Evolutionary conservation across 2,113 vertebrate species (phyloP).

Genomic region (Cyanoramphus novaezelandiae): DNA sequence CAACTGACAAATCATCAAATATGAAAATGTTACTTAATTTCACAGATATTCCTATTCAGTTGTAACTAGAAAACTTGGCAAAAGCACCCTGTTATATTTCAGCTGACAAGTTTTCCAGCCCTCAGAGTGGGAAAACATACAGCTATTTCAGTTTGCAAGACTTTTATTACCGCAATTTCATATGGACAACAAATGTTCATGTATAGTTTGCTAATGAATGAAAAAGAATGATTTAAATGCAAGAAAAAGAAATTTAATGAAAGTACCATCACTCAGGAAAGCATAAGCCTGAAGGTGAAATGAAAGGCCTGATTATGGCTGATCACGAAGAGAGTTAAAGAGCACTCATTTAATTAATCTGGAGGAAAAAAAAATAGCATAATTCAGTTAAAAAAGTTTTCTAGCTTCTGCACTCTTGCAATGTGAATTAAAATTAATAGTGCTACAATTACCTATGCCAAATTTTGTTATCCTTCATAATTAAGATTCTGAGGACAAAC

Average conservation of each 20-base stretch:
- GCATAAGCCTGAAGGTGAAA: conserved; percentile 22
- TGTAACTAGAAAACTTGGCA: conserved; percentile 20
- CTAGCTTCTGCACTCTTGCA: conserved; percentile 4
- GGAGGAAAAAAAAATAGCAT: background rate
- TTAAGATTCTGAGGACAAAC: conserved; percentile 36
- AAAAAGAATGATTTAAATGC: conserved; percentile 18
- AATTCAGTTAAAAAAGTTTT: conserved; percentile 3
- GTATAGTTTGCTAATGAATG: conserved; percentile 8
- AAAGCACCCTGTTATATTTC: conserved; percentile 11
- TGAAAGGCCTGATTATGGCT: background rate
- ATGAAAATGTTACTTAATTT: conserved; percentile 36
- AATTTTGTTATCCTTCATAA: conserved; percentile 7
- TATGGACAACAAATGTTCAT: conserved; percentile 44
- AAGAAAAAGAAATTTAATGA: conserved; percentile 19
- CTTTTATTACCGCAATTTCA: conserved; percentile 3
- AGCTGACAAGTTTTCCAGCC: conserved; percentile 14
- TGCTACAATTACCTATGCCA: background rate
- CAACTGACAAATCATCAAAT: background rate
- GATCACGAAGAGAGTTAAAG: conserved; percentile 16
- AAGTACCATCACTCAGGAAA: background rate
- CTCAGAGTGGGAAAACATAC: background rate
- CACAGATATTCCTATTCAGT: conserved; percentile 16
- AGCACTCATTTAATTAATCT: conserved; percentile 31
- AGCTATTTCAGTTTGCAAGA: conserved; percentile 24
- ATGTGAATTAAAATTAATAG: conserved; percentile 5